Evolutionary conservation across 2,888 invertebrate genomes (phyloP), one percentile per base, ranked within the genome.

Genomic region (Ornithoptera alexandrae): DNA sequence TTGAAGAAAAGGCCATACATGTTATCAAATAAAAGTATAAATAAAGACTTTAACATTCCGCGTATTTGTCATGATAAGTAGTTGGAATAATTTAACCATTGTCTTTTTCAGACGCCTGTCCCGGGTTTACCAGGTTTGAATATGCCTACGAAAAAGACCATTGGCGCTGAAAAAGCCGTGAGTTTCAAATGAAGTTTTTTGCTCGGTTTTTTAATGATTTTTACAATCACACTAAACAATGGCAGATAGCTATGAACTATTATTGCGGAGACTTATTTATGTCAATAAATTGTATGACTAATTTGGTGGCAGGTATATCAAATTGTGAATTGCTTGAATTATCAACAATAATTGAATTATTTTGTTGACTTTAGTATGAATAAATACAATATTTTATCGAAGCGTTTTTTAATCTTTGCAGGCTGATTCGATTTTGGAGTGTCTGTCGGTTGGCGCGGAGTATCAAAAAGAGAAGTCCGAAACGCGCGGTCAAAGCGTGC

Each of bases 381-480:
- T 39, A 10, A 50, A 17, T 50, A 3, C 12, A 50, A 17, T 50
- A 17, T 18, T 50, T 50, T 15, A 50, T 17, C 5, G 1, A 17
- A 17, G 50, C 50, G 5, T 17, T 4, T 50, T 17, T 50, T 50
- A 50, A 20, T 20, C n/a, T 71, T 72, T 71, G 0, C 71, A 94
- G 94, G 97, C 98, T 42, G 99, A 99, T 84, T 95, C 96, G 66
- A 95, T 99, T 74, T 92, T 98, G 78, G 99, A 99, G 86, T 98
- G 98, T 75, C 86, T 99, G 67, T 96, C 97, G 70, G 93, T 97
- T 65, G 95, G 95, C 24, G 93, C 93, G 77, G 93, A 94, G 75
- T 96, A 95, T 81, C 85, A 89, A 74, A 91, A 93, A 74, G 94
- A 95, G 79, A 83, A 95, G 76, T 89, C 84, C 2, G 95, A 95